Percentiles rank a stretch among this genome's conserved stretches.
Conservation (phyloP, 1,140 invertebrate genomes). For the Caenorhabditis briggsae region DNA sequence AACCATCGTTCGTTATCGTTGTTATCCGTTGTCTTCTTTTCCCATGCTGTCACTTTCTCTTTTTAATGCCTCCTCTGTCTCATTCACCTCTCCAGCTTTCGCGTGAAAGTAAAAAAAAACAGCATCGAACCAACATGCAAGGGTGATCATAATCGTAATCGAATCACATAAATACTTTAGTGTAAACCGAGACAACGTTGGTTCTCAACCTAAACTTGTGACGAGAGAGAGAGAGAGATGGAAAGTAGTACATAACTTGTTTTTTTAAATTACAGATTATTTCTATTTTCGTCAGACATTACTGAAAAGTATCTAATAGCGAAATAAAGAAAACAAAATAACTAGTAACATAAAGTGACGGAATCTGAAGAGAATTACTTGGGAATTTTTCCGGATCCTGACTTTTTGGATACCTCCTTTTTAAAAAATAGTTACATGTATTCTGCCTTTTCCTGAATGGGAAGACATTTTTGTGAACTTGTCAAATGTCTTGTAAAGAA, state of each 20-base stretch:
- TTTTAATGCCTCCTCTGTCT: background rate
- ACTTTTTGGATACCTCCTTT: too few relatives aligned
- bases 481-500: too few relatives aligned
- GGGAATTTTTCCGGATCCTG: too few relatives aligned
- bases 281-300: too few relatives aligned
- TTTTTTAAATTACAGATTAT: background rate
- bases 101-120: conserved; percentile 11
- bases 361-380: too few relatives aligned
- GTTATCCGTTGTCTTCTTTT: background rate
- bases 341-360: too few relatives aligned
- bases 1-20: conserved; percentile 2
- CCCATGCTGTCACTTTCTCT: conserved; percentile 14
- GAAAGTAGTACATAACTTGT: background rate
- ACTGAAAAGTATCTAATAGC: too few relatives aligned
- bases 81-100: background rate
- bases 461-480: too few relatives aligned
- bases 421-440: too few relatives aligned
- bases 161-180: background rate
- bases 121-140: background rate
- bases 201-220: background rate
- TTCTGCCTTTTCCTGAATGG: too few relatives aligned
- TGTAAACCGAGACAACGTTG: conserved; percentile 4
- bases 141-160: conserved; percentile 43
- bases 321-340: too few relatives aligned
- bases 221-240: background rate